phyloP scores from a whole-genome alignment of 2,888 invertebrate species.

The Megastigmus dorsalis region DNA sequence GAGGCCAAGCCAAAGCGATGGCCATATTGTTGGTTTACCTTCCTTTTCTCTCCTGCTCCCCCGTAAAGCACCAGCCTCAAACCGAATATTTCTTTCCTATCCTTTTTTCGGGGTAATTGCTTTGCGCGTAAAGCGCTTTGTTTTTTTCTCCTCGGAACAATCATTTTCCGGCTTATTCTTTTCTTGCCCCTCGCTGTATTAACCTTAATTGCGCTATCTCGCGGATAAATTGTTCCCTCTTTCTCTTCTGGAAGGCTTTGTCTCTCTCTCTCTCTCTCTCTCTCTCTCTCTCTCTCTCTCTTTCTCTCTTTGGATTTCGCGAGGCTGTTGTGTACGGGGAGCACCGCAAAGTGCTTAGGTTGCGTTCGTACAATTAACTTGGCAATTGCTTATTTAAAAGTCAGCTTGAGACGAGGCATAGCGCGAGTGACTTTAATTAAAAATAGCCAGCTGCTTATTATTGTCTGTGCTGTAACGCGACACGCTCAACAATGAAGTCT shows the following conservation, averaged over 20 bases:
- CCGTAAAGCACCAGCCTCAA: neutral
- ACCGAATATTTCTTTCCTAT: slow-evolving; percentile 12
- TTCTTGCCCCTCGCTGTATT: slow-evolving; percentile 16
- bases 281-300: no score
- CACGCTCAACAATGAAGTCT: no score
- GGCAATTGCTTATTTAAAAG: slow-evolving; percentile 53
- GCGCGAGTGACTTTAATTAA: slow-evolving; percentile 29
- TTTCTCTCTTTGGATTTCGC: slow-evolving; percentile 17
- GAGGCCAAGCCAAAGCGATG: slow-evolving; percentile 21
- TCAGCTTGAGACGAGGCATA: neutral
- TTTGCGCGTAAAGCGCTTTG: neutral
- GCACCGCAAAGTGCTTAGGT: slow-evolving; percentile 13
- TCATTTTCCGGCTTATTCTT: slow-evolving; percentile 44
- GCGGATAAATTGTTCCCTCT: slow-evolving; percentile 25
- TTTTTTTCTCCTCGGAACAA: slow-evolving; percentile 9
- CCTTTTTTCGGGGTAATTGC: neutral
- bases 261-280: no score
- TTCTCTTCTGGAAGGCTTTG: no score
- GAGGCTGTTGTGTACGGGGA: slow-evolving; percentile 13
- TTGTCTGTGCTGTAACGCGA: slow-evolving; percentile 8
- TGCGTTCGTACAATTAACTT: slow-evolving; percentile 27
- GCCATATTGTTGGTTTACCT: neutral
- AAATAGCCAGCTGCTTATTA: neutral
- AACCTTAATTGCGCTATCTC: slow-evolving; percentile 42
- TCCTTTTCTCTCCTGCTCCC: neutral